Conservation (phyloP, 1,140 invertebrate genomes). For the Zaprionus tsacasi region DNA sequence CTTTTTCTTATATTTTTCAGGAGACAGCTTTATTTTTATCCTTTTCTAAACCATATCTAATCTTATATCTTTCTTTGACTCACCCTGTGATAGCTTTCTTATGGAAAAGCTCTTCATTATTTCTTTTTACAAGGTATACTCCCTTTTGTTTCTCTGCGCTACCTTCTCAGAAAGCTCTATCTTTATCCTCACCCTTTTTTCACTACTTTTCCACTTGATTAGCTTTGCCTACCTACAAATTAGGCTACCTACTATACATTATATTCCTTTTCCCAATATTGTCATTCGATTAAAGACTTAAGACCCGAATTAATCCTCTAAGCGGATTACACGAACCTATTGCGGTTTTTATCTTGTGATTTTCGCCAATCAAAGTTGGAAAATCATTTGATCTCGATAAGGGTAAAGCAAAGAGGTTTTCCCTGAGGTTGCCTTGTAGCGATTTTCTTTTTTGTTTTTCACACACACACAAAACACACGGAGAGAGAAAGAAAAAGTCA, state of each 20-base stretch:
- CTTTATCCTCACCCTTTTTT: constrained; percentile 22
- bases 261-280: constrained; percentile 36
- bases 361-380: constrained; percentile 42
- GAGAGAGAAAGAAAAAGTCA: background rate
- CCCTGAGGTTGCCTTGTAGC: background rate
- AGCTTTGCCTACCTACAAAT: constrained; percentile 26
- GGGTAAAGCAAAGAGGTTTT: constrained; percentile 19
- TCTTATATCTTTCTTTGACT: background rate
- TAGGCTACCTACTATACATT: constrained; percentile 10
- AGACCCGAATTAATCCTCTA: constrained; percentile 27
- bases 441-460: constrained; percentile 34
- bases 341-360: constrained; percentile 34
- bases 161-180: background rate
- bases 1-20: background rate
- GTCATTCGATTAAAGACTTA: constrained; percentile 32
- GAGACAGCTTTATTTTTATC: no score
- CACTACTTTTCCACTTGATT: constrained; percentile 61
- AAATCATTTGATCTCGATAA: constrained; percentile 44
- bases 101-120: constrained; percentile 10
- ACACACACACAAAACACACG: constrained; percentile 7
- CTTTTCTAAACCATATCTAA: background rate
- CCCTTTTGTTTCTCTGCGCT: background rate
- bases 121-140: background rate
- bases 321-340: constrained; percentile 38
- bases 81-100: background rate